Percentiles rank a stretch among this genome's conserved stretches.
These are phyloP conservation scores for Onychomys leucogaster DNA, from an alignment of 2,797 vertebrate genomes.

Conservation along the genomic window DNA sequence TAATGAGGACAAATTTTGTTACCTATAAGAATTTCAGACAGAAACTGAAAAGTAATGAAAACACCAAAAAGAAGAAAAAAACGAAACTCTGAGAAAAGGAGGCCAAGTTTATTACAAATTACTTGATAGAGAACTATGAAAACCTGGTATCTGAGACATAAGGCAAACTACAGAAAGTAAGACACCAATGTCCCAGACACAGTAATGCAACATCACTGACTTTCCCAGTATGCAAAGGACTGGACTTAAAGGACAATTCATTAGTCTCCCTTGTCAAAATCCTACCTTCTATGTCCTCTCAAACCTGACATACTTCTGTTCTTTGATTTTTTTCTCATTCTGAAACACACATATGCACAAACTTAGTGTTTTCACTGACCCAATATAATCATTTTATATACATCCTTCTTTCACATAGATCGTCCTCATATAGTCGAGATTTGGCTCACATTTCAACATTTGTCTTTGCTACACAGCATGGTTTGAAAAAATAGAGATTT, in stretches of 20 bases:
- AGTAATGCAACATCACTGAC: rapidly evolving
- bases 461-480: not conserved
- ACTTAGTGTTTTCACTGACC: not conserved
- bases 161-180: not conserved
- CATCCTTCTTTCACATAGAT: not conserved
- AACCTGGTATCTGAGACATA: not conserved
- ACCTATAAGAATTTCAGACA: too few relatives aligned
- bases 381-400: not conserved
- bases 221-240: too few relatives aligned
- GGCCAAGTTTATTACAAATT: not conserved
- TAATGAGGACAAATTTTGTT: too few relatives aligned
- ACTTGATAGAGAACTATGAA: not conserved
- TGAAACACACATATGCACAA: not conserved
- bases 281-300: not conserved
- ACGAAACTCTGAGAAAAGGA: not conserved
- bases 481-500: not conserved
- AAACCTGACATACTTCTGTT: not conserved
- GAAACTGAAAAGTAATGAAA: not conserved
- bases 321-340: conserved; percentile 12
- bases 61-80: not conserved
- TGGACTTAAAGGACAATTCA: not conserved
- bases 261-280: not conserved
- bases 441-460: not conserved
- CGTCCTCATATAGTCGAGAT: not conserved
- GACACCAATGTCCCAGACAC: not conserved